Percentiles rank a stretch among this genome's conserved stretches.
Conservation (phyloP, 2,888 invertebrate species). For the Cheilosia variabilis region DNA sequence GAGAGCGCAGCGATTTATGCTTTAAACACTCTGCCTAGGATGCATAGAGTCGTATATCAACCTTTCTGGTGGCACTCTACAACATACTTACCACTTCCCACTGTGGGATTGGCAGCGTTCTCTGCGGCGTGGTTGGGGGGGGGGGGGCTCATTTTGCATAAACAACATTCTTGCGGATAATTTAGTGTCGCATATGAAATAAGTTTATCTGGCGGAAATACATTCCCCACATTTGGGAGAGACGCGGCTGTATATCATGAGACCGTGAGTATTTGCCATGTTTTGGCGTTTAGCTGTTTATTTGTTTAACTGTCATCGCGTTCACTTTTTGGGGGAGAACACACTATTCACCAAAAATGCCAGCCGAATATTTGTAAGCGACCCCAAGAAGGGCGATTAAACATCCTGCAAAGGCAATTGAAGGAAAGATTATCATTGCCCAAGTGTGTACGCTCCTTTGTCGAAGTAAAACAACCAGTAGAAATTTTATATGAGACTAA, state of each 20-base stretch:
- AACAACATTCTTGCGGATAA: constrained; percentile 79
- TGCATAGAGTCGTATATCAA: constrained; percentile 71
- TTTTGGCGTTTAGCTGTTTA: constrained; percentile 41
- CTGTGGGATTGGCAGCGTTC: constrained; percentile 16
- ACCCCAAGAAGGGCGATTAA: neutral
- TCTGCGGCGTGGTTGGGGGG: neutral
- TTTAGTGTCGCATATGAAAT: constrained; percentile 79
- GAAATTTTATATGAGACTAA: too few relatives aligned
- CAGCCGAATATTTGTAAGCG: neutral
- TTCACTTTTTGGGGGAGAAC: constrained; percentile 24
- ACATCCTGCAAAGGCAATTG: neutral
- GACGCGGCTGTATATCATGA: constrained; percentile 37
- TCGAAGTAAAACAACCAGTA: too few relatives aligned
- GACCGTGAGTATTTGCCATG: constrained; percentile 35
- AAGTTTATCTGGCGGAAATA: constrained; percentile 79
- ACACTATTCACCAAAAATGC: constrained; percentile 37
- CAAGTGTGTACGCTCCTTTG: too few relatives aligned
- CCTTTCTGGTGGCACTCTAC: constrained; percentile 68
- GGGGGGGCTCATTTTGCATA: constrained; percentile 75
- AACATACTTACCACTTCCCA: constrained; percentile 67
- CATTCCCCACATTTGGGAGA: constrained; percentile 67
- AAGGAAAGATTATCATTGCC: neutral
- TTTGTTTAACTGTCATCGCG: constrained; percentile 35
- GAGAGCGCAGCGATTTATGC: constrained; percentile 72
- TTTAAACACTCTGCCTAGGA: constrained; percentile 71